Percentiles rank a stretch among this genome's conserved stretches.
These are phyloP conservation scores for Edolisoma coerulescens DNA, from an alignment of 2,113 vertebrate species.

Conservation along the genomic window DNA sequence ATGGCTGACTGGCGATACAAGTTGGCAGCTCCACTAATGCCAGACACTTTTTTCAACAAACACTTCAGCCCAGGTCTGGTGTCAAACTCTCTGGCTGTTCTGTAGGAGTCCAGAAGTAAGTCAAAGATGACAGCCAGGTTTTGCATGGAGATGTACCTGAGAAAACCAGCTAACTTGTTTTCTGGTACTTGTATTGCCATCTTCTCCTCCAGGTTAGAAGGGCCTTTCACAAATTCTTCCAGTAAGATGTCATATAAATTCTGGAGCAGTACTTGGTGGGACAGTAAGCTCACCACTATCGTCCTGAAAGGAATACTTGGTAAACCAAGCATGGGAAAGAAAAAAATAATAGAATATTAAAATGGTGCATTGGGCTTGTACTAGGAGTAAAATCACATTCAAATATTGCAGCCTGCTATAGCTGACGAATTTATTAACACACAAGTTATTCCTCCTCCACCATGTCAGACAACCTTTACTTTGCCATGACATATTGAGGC, in stretches of 20 bases:
- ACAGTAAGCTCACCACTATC: slow-evolving; percentile 94
- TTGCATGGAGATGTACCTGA: slow-evolving; percentile 96
- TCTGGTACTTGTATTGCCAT: slow-evolving; percentile 74
- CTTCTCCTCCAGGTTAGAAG: slow-evolving; percentile 80
- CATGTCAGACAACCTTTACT: neutral
- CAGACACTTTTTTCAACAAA: slow-evolving; percentile 95
- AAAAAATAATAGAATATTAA: neutral
- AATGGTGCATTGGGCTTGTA: neutral
- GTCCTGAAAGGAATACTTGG: slow-evolving; percentile 93
- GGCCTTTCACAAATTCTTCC: slow-evolving; percentile 91
- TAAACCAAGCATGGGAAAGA: neutral
- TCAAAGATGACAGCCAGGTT: slow-evolving; percentile 95
- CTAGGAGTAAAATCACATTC: neutral
- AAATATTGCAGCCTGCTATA: neutral
- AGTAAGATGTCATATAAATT: slow-evolving; percentile 93
- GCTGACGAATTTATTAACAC: neutral
- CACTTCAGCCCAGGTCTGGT: slow-evolving; percentile 93
- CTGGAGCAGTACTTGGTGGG: slow-evolving; percentile 95
- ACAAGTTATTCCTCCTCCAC: neutral
- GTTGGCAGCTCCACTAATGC: slow-evolving; percentile 91
- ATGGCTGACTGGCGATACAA: slow-evolving; percentile 95
- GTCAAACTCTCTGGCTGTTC: slow-evolving; percentile 94
- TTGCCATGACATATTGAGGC: neutral
- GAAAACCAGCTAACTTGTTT: slow-evolving; percentile 84
- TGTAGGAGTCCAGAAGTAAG: slow-evolving; percentile 93